Conservation (phyloP, 2,888 invertebrate genomes). For the Pseudococcus viburni region DNA sequence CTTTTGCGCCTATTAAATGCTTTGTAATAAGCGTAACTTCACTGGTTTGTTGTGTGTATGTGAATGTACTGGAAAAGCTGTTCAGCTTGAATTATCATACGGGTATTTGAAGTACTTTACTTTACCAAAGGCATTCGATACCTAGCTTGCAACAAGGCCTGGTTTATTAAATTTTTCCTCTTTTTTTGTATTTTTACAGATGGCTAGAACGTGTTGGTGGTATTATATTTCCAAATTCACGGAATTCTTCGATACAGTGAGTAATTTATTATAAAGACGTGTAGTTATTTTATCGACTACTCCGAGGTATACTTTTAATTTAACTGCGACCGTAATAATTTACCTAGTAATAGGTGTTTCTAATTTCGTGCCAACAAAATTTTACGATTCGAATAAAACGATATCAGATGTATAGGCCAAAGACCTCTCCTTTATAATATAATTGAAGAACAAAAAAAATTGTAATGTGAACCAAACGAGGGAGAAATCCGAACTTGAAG, state of each 20-base stretch:
- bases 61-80: slow-evolving; percentile 6
- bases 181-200: slow-evolving; percentile 73
- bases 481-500: neutral
- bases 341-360: no score
- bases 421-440: neutral
- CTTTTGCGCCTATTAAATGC: slow-evolving; percentile 34
- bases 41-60: neutral
- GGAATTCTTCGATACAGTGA: slow-evolving; percentile 88
- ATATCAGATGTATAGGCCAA: neutral
- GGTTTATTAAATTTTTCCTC: neutral
- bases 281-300: neutral
- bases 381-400: neutral
- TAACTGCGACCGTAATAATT: neutral
- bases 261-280: slow-evolving; percentile 69
- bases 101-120: neutral
- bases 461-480: neutral
- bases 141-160: no score
- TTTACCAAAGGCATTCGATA: no score
- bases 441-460: neutral
- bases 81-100: neutral
- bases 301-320: neutral
- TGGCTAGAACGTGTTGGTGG: slow-evolving; percentile 90
- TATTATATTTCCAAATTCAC: slow-evolving; percentile 91
- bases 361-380: no score
- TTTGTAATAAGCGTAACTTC: neutral